Percentiles rank a stretch among this genome's conserved stretches.
phyloP scores from a whole-genome alignment of 2,797 vertebrate species.

The Tiaroga cobitis region DNA sequence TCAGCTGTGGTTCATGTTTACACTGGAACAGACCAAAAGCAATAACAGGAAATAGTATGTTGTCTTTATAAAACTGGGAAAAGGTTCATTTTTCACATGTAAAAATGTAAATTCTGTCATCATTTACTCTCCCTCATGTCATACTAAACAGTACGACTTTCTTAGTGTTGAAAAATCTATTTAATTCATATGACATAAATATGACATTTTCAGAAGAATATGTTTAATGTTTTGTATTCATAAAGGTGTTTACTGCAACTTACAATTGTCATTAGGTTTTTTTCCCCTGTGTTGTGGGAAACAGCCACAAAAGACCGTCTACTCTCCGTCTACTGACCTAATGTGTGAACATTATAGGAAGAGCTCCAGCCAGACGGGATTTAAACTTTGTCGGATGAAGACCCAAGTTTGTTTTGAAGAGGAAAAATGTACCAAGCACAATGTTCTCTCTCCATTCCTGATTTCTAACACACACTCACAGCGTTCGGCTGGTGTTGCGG shows the following conservation, averaged over 20 bases:
- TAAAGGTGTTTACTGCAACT: background rate
- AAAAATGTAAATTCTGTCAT: background rate
- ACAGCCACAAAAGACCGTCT: too few species aligned
- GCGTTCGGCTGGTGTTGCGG: accelerated
- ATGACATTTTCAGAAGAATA: background rate
- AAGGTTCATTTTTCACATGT: too few species aligned
- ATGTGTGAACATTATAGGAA: too few species aligned
- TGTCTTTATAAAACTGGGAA: background rate
- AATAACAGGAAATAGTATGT: background rate
- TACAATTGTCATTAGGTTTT: background rate
- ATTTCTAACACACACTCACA: too few species aligned
- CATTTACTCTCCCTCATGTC: background rate
- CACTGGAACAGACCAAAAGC: background rate
- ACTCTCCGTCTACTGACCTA: too few species aligned
- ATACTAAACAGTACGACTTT: background rate
- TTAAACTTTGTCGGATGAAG: too few species aligned
- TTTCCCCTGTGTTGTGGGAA: too few species aligned
- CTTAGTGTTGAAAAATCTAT: background rate
- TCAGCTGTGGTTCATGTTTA: background rate
- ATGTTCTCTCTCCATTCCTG: too few species aligned
- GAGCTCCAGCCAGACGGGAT: too few species aligned
- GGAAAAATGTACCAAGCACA: too few species aligned
- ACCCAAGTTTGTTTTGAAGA: too few species aligned
- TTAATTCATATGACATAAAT: background rate
- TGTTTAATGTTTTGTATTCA: background rate